Evolutionary conservation across 2,888 invertebrate species (phyloP), one percentile per base, ranked within the genome.

Genomic region (Ceriagrion tenellum): DNA sequence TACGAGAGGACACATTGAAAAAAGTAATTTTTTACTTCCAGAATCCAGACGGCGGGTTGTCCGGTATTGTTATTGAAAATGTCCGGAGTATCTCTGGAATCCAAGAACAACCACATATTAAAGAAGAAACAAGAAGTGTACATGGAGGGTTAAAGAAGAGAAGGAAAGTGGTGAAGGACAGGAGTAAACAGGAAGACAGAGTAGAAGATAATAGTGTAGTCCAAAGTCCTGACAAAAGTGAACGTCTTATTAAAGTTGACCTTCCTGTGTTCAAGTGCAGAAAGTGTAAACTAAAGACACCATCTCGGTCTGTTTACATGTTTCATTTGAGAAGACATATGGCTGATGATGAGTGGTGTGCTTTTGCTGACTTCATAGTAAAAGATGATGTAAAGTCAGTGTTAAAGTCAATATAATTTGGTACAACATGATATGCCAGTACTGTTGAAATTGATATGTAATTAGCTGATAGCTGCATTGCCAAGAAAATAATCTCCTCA

Each of bases 271-370:
- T 81, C 2, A 35, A 81, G 40, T 91, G 91, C 40, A 56, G 40
- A 59, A 91, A 69, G 18, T 91, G 91, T 63, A 30, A 26, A 20
- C 26, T 91, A 13, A 63, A 23, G 63, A 91, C 91, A 91, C 26
- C 40, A 26, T 91, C 91, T 20, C 91, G 40, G 0, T 63, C 91
- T 35, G 63, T 91, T 91, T 63, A 69, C 3, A 20, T 91, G 20
- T 91, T 91, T 40, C 91, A 91, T 69, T 59, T 91, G 26, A 91
- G 91, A 69, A 91, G 59, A 91, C 91, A 91, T 12, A 91, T 91
- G 91, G 63, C 91, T 13, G 35, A 56, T 26, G 63, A 40, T 40
- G 63, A 91, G 40, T 63, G 40, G 63, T 91, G 91, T 91, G 91
- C 63, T 91, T 91, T 91, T 35, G 63, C 63, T 91, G 91, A 91